Percentiles rank a stretch among this genome's conserved stretches.
Evolutionary conservation across 2,113 vertebrate genomes (phyloP).

Genomic region (Leiothrix lutea): DNA sequence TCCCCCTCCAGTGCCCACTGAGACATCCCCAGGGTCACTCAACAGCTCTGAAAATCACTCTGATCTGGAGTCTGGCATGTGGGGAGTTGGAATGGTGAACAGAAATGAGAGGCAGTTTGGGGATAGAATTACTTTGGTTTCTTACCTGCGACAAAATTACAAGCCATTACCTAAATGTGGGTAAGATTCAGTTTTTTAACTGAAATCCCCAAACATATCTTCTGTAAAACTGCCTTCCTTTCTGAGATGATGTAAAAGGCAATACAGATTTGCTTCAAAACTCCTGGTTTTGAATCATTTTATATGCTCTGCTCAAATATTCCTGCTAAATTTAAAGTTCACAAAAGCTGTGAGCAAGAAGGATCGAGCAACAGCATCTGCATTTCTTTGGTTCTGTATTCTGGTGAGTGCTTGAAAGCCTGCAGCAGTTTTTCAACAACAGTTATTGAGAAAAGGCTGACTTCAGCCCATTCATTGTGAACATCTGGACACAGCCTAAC

Average conservation of each 20-base stretch:
- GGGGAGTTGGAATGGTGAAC: neutral
- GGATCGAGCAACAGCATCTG: neutral
- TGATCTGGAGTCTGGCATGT: neutral
- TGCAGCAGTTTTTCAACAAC: neutral
- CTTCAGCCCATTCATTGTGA: slow-evolving; percentile 28
- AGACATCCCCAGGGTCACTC: neutral
- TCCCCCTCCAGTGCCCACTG: neutral
- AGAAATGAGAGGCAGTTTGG: neutral
- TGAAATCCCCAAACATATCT: neutral
- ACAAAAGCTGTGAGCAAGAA: neutral
- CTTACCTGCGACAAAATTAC: neutral
- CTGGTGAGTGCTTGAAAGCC: neutral
- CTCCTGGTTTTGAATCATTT: neutral
- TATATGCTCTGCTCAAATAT: neutral
- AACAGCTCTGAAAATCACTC: neutral
- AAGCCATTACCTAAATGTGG: neutral
- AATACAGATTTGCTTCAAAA: neutral
- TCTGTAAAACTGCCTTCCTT: neutral
- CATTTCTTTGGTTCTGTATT: neutral
- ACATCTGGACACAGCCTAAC: slow-evolving; percentile 27
- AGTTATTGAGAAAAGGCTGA: slow-evolving; percentile 56
- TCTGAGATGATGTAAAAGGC: neutral
- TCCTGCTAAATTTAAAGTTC: neutral
- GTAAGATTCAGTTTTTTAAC: neutral
- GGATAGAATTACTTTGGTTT: neutral